phyloP scores from a whole-genome alignment of 2,888 invertebrate species.

The Netelia fuscicornis region DNA sequence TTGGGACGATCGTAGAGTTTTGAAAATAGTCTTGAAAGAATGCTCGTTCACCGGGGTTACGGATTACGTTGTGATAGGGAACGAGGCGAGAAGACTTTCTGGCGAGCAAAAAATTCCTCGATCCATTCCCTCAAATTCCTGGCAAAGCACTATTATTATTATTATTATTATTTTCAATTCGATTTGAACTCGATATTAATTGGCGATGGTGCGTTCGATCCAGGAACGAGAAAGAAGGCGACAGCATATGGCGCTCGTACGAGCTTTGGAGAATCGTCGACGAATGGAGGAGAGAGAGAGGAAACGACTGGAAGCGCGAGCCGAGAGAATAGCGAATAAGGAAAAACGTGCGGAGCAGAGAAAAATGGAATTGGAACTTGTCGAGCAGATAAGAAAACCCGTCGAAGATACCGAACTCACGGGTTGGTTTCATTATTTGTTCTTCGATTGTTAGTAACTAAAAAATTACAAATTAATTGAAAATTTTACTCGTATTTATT shows the following conservation, averaged over 20 bases:
- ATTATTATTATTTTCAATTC: not conserved
- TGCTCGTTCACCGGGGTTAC: conserved; percentile 60
- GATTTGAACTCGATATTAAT: conserved; percentile 15
- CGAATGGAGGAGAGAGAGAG: conserved; percentile 95
- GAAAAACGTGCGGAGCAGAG: conserved; percentile 93
- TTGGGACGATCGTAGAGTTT: conserved; percentile 76
- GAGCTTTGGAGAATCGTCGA: conserved; percentile 94
- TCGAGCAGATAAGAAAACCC: conserved; percentile 92
- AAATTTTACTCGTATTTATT: conserved; percentile 5
- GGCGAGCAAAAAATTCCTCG: conserved; percentile 11
- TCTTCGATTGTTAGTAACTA: no score
- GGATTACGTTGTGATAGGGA: conserved; percentile 23
- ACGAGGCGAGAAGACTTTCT: conserved; percentile 44
- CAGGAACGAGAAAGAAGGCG: conserved; percentile 95
- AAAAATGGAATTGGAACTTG: conserved; percentile 88
- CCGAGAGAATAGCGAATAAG: conserved; percentile 93
- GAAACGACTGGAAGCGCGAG: conserved; percentile 90
- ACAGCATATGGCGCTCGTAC: conserved; percentile 95
- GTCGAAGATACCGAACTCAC: conserved; percentile 95
- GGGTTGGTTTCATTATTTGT: conserved; percentile 77
- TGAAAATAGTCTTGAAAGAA: conserved; percentile 71
- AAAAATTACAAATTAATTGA: not conserved
- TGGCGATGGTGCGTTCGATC: conserved; percentile 59
- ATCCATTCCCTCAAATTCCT: conserved; percentile 32
- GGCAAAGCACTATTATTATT: conserved; percentile 39